Percentiles rank a stretch among this genome's conserved stretches.
These are phyloP conservation scores for Lophius americanus DNA, from an alignment of 2,797 vertebrate genomes.

Conservation along the genomic window DNA sequence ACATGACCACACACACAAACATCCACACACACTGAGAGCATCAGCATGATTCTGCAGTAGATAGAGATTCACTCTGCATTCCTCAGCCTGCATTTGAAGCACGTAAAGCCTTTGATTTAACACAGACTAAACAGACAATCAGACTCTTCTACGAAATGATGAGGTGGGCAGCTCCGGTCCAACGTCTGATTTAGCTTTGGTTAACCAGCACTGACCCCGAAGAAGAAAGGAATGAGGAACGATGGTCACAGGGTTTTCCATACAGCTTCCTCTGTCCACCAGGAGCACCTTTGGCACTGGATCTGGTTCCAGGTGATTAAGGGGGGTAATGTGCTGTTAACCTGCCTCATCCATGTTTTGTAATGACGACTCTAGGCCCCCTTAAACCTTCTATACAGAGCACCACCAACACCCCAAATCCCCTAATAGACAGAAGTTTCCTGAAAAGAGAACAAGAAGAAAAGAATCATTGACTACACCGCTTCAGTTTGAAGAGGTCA, in stretches of 20 bases:
- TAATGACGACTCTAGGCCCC: too few relatives aligned
- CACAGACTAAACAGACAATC: conserved; percentile 68
- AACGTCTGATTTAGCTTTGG: conserved; percentile 53
- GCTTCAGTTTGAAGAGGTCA: too few relatives aligned
- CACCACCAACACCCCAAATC: too few relatives aligned
- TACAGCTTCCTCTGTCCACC: conserved; percentile 40
- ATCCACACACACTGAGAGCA: conserved; percentile 39
- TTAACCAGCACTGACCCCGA: conserved; percentile 51
- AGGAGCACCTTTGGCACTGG: conserved; percentile 22
- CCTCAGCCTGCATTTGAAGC: background rate
- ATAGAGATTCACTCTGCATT: too few relatives aligned
- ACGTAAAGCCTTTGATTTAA: conserved; percentile 47
- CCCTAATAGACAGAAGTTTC: too few relatives aligned
- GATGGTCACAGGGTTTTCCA: conserved; percentile 41
- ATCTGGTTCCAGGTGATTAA: conserved; percentile 31
- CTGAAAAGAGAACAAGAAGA: too few relatives aligned
- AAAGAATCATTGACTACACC: too few relatives aligned
- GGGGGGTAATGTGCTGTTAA: background rate
- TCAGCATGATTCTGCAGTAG: conserved; percentile 25
- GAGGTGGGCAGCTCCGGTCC: conserved; percentile 53
- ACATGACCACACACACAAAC: conserved; percentile 10
- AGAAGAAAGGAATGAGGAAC: conserved; percentile 60
- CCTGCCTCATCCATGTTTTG: too few relatives aligned
- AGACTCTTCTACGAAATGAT: conserved; percentile 40
- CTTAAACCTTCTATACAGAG: too few relatives aligned